These are phyloP conservation scores for Zaprionus vittiger DNA, from an alignment of 1,140 invertebrate species.

Conservation along the genomic window DNA sequence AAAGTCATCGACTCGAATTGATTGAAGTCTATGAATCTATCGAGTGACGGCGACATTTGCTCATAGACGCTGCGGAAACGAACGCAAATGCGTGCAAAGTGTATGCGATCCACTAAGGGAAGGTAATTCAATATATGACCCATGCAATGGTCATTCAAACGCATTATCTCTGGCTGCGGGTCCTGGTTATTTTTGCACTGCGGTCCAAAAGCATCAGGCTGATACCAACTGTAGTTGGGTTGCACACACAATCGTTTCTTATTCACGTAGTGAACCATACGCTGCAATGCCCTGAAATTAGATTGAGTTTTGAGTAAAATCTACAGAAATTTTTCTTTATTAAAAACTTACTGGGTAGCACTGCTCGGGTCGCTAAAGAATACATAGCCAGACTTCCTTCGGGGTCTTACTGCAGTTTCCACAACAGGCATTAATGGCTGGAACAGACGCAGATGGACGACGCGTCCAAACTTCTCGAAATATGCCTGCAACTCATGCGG, in stretches of 20 bases:
- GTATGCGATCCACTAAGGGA: constrained; percentile 42
- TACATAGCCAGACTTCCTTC: constrained; percentile 42
- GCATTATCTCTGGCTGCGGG: constrained; percentile 27
- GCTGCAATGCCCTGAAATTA: constrained; percentile 23
- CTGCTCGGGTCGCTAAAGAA: constrained; percentile 29
- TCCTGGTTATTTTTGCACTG: not conserved
- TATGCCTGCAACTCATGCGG: not conserved
- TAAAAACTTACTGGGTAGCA: constrained; percentile 60
- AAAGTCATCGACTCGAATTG: constrained; percentile 45
- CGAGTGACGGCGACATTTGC: constrained; percentile 11
- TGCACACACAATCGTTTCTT: constrained; percentile 25
- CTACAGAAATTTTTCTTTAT: not conserved
- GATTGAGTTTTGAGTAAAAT: not conserved
- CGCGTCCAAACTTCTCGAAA: constrained; percentile 50
- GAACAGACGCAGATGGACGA: constrained; percentile 33
- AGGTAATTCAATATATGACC: constrained; percentile 28
- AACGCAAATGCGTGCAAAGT: constrained; percentile 52
- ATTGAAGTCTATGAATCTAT: constrained; percentile 27
- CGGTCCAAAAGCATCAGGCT: constrained; percentile 48
- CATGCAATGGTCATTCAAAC: constrained; percentile 50
- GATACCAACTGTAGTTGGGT: constrained; percentile 69
- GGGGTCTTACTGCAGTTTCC: not conserved
- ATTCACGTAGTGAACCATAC: constrained; percentile 35
- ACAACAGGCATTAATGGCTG: not conserved
- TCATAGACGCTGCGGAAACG: constrained; percentile 53